Evolutionary conservation across 1,140 invertebrate species (phyloP).

Genomic region (Lasaia peninsularis): DNA sequence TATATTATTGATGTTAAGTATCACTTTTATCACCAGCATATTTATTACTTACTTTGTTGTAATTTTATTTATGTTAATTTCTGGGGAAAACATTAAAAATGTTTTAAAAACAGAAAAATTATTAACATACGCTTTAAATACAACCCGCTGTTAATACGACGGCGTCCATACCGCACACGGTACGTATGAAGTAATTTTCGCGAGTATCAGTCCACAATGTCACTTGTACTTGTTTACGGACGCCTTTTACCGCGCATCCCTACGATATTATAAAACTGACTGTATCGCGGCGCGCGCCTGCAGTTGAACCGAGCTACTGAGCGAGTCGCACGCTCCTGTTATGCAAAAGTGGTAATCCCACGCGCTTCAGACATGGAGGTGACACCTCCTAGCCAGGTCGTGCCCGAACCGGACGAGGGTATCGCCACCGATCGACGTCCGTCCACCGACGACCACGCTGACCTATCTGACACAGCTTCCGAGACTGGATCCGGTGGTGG

Average conservation of each 20-base stretch:
- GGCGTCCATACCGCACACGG: not conserved
- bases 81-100: too few relatives aligned
- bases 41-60: too few relatives aligned
- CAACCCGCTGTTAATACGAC: too few relatives aligned
- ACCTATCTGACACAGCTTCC: slow-evolving; percentile 81
- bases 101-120: too few relatives aligned
- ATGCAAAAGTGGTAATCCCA: slow-evolving; percentile 54
- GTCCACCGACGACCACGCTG: slow-evolving; percentile 76
- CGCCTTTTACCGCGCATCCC: slow-evolving; percentile 65
- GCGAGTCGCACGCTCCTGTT: slow-evolving; percentile 56
- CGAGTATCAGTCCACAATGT: slow-evolving; percentile 35
- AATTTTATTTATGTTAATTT: too few relatives aligned
- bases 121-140: too few relatives aligned
- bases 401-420: slow-evolving; percentile 55
- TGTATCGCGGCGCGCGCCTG: slow-evolving; percentile 53
- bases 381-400: slow-evolving; percentile 46
- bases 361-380: slow-evolving; percentile 54
- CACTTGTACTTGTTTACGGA: slow-evolving; percentile 55
- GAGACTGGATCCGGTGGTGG: slow-evolving; percentile 78
- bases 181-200: not conserved
- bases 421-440: slow-evolving; percentile 65
- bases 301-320: slow-evolving; percentile 59
- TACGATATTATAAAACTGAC: slow-evolving; percentile 66
- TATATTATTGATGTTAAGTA: too few relatives aligned
- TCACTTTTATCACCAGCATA: too few relatives aligned